Percentiles rank a stretch among this genome's conserved stretches.
phyloP scores from a whole-genome alignment of 2,113 vertebrate species.

The Sphaerodactylus townsendi region DNA sequence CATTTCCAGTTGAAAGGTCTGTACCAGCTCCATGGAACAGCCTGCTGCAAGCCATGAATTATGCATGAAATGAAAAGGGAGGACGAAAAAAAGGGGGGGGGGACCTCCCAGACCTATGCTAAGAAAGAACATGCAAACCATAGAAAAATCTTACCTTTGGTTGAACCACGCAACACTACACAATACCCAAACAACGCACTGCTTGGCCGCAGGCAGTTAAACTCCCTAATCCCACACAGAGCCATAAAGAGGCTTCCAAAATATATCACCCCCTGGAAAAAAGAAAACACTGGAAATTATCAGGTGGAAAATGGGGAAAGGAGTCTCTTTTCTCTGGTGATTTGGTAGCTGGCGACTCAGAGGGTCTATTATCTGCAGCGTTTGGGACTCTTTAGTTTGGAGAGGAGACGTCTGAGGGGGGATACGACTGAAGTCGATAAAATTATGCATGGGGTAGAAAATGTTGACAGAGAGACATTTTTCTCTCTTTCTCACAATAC shows the following conservation, averaged over 20 bases:
- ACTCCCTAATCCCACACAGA: neutral
- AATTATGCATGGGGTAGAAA: too few species aligned
- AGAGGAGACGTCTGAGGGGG: too few species aligned
- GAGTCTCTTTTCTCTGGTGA: neutral
- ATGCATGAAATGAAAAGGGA: slow-evolving; percentile 55
- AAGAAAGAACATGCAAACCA: slow-evolving; percentile 58
- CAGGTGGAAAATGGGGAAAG: neutral
- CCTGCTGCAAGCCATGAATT: slow-evolving; percentile 61
- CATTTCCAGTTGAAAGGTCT: slow-evolving; percentile 3
- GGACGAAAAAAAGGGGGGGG: neutral
- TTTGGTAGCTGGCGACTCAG: neutral
- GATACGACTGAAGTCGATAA: too few species aligned
- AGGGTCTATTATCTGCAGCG: too few species aligned
- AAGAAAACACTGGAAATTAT: neutral
- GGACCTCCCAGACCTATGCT: slow-evolving; percentile 32
- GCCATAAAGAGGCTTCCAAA: neutral
- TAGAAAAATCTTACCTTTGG: slow-evolving; percentile 33
- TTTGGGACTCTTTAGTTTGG: too few species aligned
- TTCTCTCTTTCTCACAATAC: too few species aligned
- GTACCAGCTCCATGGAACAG: neutral
- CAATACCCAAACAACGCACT: rapidly evolving
- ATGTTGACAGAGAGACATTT: too few species aligned
- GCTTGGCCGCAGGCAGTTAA: neutral
- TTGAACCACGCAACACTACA: neutral
- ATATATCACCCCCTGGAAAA: neutral